phyloP scores from a whole-genome alignment of 2,113 vertebrate species.

The Holacanthus passer region DNA sequence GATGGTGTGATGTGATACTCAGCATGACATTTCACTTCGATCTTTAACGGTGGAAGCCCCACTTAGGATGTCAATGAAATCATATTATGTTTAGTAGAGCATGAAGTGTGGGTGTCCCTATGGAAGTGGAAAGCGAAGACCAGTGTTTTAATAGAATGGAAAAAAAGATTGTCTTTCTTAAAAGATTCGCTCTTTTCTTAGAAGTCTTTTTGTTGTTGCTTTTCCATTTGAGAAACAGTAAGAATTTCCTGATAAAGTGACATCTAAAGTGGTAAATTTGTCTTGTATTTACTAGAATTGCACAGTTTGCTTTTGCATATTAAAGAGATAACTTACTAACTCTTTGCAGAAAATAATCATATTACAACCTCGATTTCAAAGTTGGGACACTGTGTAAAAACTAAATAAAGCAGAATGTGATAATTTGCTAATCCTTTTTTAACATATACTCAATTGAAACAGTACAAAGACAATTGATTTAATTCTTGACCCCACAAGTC shows the following conservation, averaged over 20 bases:
- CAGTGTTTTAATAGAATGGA: not conserved
- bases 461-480: no score
- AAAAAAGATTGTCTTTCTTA: not conserved
- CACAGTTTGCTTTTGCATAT: not conserved
- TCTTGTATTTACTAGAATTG: not conserved
- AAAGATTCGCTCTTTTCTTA: no score
- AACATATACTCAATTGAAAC: no score
- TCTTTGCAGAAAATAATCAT: not conserved
- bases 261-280: not conserved
- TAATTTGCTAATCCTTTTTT: no score
- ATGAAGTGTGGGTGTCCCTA: not conserved
- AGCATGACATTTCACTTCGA: slow-evolving; percentile 21
- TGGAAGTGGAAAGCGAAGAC: slow-evolving; percentile 1
- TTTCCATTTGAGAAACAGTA: not conserved
- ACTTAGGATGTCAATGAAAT: slow-evolving; percentile 49
- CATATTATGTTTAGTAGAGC: not conserved
- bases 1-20: slow-evolving; percentile 49
- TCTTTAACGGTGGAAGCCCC: slow-evolving; percentile 51
- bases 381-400: no score
- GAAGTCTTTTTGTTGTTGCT: not conserved
- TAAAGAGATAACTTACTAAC: not conserved
- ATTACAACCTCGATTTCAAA: no score
- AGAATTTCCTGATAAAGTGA: not conserved
- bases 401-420: no score
- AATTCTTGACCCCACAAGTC: no score